Evolutionary conservation across 2,888 invertebrate genomes (phyloP).

Genomic region (Linhomoeus sp.): DNA sequence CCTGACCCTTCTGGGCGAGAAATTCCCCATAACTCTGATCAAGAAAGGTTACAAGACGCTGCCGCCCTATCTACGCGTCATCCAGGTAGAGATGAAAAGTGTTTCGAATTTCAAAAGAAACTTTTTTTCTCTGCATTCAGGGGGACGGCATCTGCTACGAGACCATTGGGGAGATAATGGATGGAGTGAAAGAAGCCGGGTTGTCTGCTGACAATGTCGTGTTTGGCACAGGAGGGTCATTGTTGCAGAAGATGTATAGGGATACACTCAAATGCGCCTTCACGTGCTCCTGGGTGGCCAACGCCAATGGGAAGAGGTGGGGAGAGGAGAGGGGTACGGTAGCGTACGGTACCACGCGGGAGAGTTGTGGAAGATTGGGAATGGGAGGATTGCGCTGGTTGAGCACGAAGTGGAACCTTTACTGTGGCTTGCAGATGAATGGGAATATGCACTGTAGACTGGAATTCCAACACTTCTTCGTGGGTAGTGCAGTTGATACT

Average conservation of each 20-base stretch:
- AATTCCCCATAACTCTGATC: slow-evolving; percentile 29
- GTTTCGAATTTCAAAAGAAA: not conserved
- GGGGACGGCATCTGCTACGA: slow-evolving; percentile 35
- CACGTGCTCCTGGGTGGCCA: slow-evolving; percentile 33
- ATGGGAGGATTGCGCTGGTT: no score
- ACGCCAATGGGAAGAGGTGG: slow-evolving; percentile 32
- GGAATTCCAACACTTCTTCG: no score
- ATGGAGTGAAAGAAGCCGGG: slow-evolving; percentile 22
- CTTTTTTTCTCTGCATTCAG: no score
- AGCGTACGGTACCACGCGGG: no score
- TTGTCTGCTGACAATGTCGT: not conserved
- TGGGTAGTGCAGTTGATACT: no score
- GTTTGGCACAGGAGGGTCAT: not conserved
- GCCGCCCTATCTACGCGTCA: slow-evolving; percentile 30
- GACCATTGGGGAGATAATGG: slow-evolving; percentile 28
- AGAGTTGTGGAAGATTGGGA: no score
- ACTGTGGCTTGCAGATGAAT: no score
- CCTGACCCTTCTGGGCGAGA: slow-evolving; percentile 29
- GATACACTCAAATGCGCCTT: slow-evolving; percentile 38
- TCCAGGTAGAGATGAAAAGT: slow-evolving; percentile 21
- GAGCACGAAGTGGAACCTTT: no score
- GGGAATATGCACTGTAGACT: no score
- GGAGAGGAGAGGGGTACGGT: no score
- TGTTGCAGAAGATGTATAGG: slow-evolving; percentile 23
- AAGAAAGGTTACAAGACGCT: slow-evolving; percentile 32